A percentile compares a stretch with the other conserved stretches of the same genome.
phyloP scores from a whole-genome alignment of 1,140 invertebrate species.

The Asobara japonica region DNA sequence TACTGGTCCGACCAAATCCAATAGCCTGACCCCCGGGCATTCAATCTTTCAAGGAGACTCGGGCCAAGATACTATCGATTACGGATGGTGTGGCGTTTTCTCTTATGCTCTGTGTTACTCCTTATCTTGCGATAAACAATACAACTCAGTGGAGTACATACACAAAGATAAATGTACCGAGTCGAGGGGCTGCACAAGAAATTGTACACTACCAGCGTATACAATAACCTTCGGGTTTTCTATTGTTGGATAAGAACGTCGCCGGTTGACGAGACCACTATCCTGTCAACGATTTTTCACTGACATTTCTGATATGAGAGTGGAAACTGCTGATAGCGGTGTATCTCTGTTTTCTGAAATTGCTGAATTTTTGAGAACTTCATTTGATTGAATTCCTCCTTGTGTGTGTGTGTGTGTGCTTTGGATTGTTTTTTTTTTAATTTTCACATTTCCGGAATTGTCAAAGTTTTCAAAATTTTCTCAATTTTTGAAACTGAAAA shows the following conservation, averaged over 20 bases:
- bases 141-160: background rate
- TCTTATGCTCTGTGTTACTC: background rate
- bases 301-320: too few species aligned
- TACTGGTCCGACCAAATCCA: background rate
- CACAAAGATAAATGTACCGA: background rate
- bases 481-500: too few species aligned
- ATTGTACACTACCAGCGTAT: background rate
- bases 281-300: too few species aligned
- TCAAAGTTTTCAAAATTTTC: too few species aligned
- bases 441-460: too few species aligned
- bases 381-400: too few species aligned
- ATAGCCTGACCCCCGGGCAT: slow-evolving; percentile 7
- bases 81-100: background rate
- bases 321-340: too few species aligned
- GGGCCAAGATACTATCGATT: slow-evolving; percentile 8
- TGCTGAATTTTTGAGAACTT: too few species aligned
- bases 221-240: background rate
- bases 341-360: too few species aligned
- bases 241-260: slow-evolving; percentile 1
- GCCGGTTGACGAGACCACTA: background rate
- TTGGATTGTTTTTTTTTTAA: too few species aligned
- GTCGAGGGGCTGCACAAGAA: background rate
- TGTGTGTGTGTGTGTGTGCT: too few species aligned
- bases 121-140: slow-evolving; percentile 9
- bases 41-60: slow-evolving; percentile 6